Percentiles rank a stretch among this genome's conserved stretches.
Conservation (phyloP, 2,113 vertebrate genomes). For the Conger conger region DNA sequence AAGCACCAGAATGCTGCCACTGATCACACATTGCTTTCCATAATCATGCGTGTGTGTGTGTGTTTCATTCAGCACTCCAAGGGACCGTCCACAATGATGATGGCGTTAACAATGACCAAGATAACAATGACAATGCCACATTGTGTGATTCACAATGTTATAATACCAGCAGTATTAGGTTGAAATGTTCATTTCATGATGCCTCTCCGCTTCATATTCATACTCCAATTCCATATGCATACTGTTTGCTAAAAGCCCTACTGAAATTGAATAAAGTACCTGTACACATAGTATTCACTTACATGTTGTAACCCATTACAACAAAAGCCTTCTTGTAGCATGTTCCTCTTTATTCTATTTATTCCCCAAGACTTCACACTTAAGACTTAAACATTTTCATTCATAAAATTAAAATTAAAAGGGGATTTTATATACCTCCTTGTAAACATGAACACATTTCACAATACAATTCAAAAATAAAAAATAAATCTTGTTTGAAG, state of each 20-base stretch:
- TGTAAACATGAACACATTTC: not conserved
- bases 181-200: not conserved
- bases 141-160: not conserved
- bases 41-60: not conserved
- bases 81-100: not conserved
- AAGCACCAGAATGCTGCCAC: not conserved
- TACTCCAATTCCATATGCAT: not conserved
- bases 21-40: not conserved
- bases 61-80: not conserved
- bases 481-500: too few species aligned
- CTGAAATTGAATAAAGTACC: not conserved
- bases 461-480: too few species aligned
- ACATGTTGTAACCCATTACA: not conserved
- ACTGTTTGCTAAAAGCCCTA: not conserved
- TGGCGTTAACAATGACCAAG: not conserved
- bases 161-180: not conserved
- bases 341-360: not conserved
- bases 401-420: too few species aligned
- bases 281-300: not conserved
- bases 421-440: too few species aligned
- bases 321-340: not conserved
- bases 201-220: not conserved
- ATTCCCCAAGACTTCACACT: not conserved
- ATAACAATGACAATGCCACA: not conserved
- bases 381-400: too few species aligned